Conservation (phyloP, 1,140 invertebrate species). For the Aphaenogaster ashmeadi region DNA sequence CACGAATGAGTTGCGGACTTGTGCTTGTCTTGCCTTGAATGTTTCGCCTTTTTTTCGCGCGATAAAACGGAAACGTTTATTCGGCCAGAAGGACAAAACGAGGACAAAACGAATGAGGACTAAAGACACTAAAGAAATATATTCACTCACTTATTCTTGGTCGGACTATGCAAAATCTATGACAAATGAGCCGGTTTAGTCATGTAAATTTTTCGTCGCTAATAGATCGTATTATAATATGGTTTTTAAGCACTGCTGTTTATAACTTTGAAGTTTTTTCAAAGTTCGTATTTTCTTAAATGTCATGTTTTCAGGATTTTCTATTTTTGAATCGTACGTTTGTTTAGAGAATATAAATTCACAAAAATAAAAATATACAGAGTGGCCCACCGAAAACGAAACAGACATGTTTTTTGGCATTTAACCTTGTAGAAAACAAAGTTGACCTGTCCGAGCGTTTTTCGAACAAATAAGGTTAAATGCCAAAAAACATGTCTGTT, state of each 20-base stretch:
- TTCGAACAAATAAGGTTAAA: too few relatives aligned
- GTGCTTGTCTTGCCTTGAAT: neutral
- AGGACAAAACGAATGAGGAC: constrained; percentile 11
- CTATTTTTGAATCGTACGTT: neutral
- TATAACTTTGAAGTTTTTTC: neutral
- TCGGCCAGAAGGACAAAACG: neutral
- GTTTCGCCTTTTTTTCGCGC: constrained; percentile 9
- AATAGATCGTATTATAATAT: neutral
- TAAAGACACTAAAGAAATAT: neutral
- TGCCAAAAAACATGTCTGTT: too few relatives aligned
- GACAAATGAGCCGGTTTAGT: constrained; percentile 37
- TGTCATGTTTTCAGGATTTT: neutral
- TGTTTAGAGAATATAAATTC: neutral
- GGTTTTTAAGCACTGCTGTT: neutral
- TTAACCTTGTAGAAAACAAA: too few relatives aligned
- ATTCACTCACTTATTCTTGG: constrained; percentile 14
- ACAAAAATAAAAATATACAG: neutral
- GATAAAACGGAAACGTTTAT: constrained; percentile 31
- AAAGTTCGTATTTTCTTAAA: neutral
- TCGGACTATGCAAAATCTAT: neutral
- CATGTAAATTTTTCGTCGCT: constrained; percentile 29
- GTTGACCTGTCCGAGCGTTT: too few relatives aligned
- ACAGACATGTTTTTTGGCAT: too few relatives aligned
- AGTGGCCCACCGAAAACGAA: too few relatives aligned
- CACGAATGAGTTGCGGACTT: constrained; percentile 3